Percentiles rank a stretch among this genome's conserved stretches.
These are phyloP conservation scores for Chionodraco myersi DNA, from an alignment of 2,113 vertebrate species.

Conservation along the genomic window DNA sequence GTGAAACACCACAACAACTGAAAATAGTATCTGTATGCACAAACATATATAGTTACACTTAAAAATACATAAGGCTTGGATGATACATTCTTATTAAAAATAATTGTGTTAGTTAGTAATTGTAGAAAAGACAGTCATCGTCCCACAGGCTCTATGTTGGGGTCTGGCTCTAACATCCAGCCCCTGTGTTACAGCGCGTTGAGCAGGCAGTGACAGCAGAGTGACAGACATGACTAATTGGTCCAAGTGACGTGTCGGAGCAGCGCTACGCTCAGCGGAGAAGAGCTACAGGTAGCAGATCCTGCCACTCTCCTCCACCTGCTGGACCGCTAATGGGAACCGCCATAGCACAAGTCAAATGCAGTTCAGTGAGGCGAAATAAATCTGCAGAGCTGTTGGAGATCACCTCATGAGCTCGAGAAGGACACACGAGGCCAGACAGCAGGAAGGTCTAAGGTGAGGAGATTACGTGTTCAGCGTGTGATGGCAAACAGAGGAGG, in stretches of 20 bases:
- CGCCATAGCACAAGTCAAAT: slow-evolving; percentile 28
- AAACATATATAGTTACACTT: too few species aligned
- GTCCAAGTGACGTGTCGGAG: slow-evolving; percentile 55
- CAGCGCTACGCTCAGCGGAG: slow-evolving; percentile 38
- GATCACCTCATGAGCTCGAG: slow-evolving; percentile 15
- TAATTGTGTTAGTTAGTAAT: neutral
- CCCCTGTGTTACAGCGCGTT: slow-evolving; percentile 32
- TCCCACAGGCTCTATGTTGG: slow-evolving; percentile 36
- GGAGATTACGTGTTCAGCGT: slow-evolving; percentile 4
- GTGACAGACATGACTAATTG: slow-evolving; percentile 59
- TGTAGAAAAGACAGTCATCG: neutral
- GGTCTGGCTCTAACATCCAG: slow-evolving; percentile 33
- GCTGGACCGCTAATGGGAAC: slow-evolving; percentile 49
- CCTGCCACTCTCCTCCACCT: slow-evolving; percentile 49
- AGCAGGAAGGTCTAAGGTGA: neutral
- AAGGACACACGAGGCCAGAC: slow-evolving; percentile 6
- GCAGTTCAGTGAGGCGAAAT: slow-evolving; percentile 29
- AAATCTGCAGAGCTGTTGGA: slow-evolving; percentile 12
- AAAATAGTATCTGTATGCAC: neutral
- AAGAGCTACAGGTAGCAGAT: slow-evolving; percentile 30
- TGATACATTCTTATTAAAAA: neutral
- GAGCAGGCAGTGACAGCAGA: slow-evolving; percentile 45
- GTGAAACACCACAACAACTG: neutral
- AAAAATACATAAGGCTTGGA: neutral
- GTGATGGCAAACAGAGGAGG: neutral